phyloP scores from a whole-genome alignment of 35 echinoderm and acorn worm genomes.

The Lytechinus variegatus region DNA sequence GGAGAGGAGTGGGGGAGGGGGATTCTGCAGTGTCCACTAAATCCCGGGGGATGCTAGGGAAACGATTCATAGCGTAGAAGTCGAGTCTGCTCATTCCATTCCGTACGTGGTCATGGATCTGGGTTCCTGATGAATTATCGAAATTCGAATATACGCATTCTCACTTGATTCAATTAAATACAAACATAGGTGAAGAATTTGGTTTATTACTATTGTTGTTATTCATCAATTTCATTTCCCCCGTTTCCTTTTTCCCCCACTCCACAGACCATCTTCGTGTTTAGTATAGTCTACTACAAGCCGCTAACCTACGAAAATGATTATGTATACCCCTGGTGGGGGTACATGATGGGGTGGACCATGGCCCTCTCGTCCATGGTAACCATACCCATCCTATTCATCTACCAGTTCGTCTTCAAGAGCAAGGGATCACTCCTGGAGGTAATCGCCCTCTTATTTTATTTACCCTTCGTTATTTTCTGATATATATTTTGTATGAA shows the following conservation, averaged over 20 bases:
- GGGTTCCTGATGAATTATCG: no score
- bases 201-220: background rate
- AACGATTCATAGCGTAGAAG: no score
- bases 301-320: constrained; percentile 2
- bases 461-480: no score
- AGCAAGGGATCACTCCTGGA: constrained; percentile 13
- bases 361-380: constrained; percentile 27
- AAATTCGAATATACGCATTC: no score
- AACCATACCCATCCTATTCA: constrained; percentile 1
- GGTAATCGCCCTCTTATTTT: background rate
- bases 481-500: no score
- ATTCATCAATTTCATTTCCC: background rate
- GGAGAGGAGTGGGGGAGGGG: no score
- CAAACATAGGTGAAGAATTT: no score
- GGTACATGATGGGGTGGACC: constrained; percentile 39
- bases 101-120: no score
- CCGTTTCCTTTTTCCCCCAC: background rate
- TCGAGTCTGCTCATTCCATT: no score
- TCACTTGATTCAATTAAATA: no score
- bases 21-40: no score
- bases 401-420: constrained; percentile 33
- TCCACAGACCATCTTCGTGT: constrained; percentile 46
- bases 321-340: constrained; percentile 48
- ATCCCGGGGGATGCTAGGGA: no score
- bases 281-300: constrained; percentile 26